Evolutionary conservation across 1,140 invertebrate genomes (phyloP).

Genomic region (Conus betulinus): DNA sequence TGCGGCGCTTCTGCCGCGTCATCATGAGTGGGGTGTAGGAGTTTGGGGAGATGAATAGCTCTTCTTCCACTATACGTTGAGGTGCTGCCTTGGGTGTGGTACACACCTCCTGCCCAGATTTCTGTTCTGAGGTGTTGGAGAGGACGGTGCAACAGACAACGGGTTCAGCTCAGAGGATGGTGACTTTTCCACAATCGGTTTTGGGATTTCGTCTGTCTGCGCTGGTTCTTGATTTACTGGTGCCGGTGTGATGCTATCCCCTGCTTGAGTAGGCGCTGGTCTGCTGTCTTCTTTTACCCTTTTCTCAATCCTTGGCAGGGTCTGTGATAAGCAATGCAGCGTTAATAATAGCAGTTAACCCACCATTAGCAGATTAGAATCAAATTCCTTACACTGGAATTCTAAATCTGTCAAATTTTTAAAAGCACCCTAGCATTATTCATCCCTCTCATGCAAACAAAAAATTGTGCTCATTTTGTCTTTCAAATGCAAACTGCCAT

Average conservation of each 20-base stretch:
- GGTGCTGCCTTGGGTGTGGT: background rate
- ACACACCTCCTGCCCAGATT: background rate
- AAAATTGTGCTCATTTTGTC: too few species aligned
- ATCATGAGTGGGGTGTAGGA: constrained; percentile 30
- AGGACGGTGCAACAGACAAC: background rate
- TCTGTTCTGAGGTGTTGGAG: background rate
- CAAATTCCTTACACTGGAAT: too few species aligned
- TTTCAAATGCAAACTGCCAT: too few species aligned
- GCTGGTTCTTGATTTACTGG: background rate
- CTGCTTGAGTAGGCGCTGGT: background rate
- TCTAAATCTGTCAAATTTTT: too few species aligned
- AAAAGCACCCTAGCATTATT: too few species aligned
- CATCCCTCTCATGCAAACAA: too few species aligned
- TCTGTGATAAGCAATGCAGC: background rate
- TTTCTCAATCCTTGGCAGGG: constrained; percentile 23
- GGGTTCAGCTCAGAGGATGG: background rate
- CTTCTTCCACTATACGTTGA: constrained; percentile 31
- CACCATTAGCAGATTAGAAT: too few species aligned
- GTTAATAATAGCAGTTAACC: too few species aligned
- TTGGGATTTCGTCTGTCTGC: background rate
- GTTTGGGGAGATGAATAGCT: constrained; percentile 37
- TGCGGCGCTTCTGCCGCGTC: constrained; percentile 10
- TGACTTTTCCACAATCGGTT: background rate
- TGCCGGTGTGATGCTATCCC: background rate
- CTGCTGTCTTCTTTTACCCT: background rate